Evolutionary conservation across 2,888 invertebrate species (phyloP), one percentile per base, ranked within the genome.

Genomic region (Helicoverpa assulta): DNA sequence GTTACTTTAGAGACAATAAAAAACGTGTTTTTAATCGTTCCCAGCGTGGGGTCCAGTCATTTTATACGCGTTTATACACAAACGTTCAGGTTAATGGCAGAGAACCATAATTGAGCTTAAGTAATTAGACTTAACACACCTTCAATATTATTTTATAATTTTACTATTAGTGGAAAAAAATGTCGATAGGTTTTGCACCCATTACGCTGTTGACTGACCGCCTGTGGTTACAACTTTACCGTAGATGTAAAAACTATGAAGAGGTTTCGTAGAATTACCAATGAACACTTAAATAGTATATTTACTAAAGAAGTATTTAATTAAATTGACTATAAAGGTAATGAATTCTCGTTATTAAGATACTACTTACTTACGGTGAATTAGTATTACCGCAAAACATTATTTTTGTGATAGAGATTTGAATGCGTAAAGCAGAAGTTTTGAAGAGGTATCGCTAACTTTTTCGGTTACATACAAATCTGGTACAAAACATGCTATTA

Each of bases 41-140:
- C 65, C 89, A 89, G 88, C 90, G 87, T 92, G 92, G 85, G 89
- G 89, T 92, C 90, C 72, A 63, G 85, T 89, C 85, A 88, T 91
- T 89, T 89, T 85, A 89, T 88, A 82, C 88, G 89, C 83, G 85
- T 89, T 90, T 87, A 85, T 85, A 80, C 84, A 84, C 80, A 87
- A 88, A 89, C 87, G 78, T 87, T 84, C 82, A 75, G 79, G 69
- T 86, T 91, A 89, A 90, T 90, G 84, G 89, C 80, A 84, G 78
- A 70, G 76, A 79, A 68, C 54, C 63, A 76, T 74, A 81, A 67
- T 6, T 55, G 60, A 55, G 60, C 70, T 66, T 59, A 59, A 66
- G 56, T 83, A 77, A 82, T 81, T 74, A 81, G 79, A 69, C 55
- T 78, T 60, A 72, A 16, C 21, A 64, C 72, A 76, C 79, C 60